Base-by-base conservation (phyloP, 2,797 vertebrate genomes). In the Acanthurus lineatus region DNA sequence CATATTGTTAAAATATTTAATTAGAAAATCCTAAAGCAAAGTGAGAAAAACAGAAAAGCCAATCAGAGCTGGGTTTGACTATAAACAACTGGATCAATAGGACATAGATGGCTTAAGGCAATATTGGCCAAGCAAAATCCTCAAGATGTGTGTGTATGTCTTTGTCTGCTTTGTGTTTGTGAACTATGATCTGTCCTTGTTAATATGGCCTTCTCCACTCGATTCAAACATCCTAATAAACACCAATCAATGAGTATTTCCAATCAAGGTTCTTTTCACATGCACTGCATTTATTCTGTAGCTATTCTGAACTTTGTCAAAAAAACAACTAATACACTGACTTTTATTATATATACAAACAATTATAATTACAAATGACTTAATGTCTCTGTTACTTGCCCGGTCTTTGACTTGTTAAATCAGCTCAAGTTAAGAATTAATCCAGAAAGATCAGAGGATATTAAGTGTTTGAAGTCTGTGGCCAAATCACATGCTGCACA, bases 161-260 rank as follows among this genome's bases (percentile, higher is more conserved):
- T 89, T 64, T 89, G 80, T 88, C 40, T 84, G 72, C 72, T 28
- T 28, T 57, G 59, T 66, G 63, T 28, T 25, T 58, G 67, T 63
- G 76, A 88, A 85, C 77, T 81, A 60, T 85, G 84, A 82, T 85
- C 76, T 83, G 75, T 88, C 80, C 80, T 85, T 83, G 80, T 77
- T 91, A 90, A 93, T 92, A 85, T 80, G 28, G 68, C 53, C 32
- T 88, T 84, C 87, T 89, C 77, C 25, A 38, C 71, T 87, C 76
- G 59, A 82, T 88, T 87, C 81, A 79, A 92, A 88, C 88, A 88
- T 88, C 74, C 77, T 59, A 89, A 93, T 92, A 91, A 86, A 89
- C 73, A 62, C 56, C 8, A 3, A 93, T 93, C 92, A 76, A 91
- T 92, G 44, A 65, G 54, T 32, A 86, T 84, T 83, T 86, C 76